phyloP scores from a whole-genome alignment of 2,888 invertebrate species.

The Cylloceria caligata region DNA sequence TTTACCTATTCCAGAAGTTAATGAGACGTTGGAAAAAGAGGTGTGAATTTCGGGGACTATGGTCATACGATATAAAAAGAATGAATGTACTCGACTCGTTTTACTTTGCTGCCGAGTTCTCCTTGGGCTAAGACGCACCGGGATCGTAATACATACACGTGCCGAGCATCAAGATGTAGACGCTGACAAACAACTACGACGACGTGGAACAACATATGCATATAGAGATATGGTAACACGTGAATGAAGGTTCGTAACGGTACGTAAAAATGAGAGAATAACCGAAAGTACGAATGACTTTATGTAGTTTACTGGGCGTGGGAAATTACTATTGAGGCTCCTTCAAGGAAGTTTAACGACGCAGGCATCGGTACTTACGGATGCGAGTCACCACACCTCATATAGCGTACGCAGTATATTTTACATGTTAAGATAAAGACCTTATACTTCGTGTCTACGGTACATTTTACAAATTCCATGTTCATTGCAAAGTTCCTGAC shows the following conservation, averaged over 20 bases:
- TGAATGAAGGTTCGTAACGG: constrained; percentile 64
- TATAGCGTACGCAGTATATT: constrained; percentile 46
- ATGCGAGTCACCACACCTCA: constrained; percentile 57
- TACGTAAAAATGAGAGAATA: constrained; percentile 50
- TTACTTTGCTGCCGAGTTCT: not conserved
- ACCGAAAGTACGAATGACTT: constrained; percentile 59
- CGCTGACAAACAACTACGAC: constrained; percentile 38
- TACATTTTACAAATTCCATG: not conserved
- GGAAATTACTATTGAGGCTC: constrained; percentile 62
- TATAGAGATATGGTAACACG: constrained; percentile 41
- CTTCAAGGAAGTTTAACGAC: constrained; percentile 56
- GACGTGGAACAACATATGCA: constrained; percentile 10
- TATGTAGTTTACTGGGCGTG: constrained; percentile 65
- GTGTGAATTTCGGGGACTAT: constrained; percentile 49
- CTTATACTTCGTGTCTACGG: not conserved
- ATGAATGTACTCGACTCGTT: constrained; percentile 10
- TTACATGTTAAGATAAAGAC: not conserved
- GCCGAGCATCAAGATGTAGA: constrained; percentile 31
- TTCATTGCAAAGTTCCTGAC: not conserved
- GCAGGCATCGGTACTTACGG: constrained; percentile 26
- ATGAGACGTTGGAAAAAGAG: constrained; percentile 29
- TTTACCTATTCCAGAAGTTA: constrained; percentile 9
- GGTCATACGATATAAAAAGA: not conserved
- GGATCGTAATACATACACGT: constrained; percentile 50
- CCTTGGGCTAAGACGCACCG: constrained; percentile 8